A percentile compares a stretch with the other conserved stretches of the same genome.
These are phyloP conservation scores for Nesogale talazaci DNA, from an alignment of 2,113 vertebrate genomes.

Conservation along the genomic window DNA sequence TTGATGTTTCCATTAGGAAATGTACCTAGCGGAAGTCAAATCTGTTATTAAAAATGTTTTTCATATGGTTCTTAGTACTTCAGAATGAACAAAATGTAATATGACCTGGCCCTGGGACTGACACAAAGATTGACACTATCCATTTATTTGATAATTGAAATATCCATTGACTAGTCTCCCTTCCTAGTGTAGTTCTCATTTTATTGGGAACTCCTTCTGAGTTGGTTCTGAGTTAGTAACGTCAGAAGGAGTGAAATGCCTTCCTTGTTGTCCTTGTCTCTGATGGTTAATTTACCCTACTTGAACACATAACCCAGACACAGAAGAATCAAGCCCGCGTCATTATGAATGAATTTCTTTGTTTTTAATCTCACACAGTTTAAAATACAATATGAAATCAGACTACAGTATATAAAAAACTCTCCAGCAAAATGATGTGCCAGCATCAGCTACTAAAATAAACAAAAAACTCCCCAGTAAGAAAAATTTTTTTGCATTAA, in stretches of 20 bases:
- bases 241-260: accelerated
- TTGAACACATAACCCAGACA: not conserved
- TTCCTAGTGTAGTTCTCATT: not conserved
- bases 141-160: not conserved
- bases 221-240: not conserved
- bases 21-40: not conserved
- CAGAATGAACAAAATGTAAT: not conserved
- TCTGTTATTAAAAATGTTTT: not conserved
- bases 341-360: slow-evolving; percentile 87
- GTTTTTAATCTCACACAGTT: slow-evolving; percentile 96
- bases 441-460: slow-evolving; percentile 97
- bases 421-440: slow-evolving; percentile 99
- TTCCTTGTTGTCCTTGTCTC: not conserved
- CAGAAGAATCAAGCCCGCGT: slow-evolving; percentile 63
- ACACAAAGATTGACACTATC: not conserved
- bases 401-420: slow-evolving; percentile 99
- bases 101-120: not conserved
- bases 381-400: slow-evolving; percentile 99
- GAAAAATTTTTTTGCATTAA: slow-evolving; percentile 83
- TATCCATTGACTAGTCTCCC: not conserved
- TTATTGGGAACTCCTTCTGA: not conserved
- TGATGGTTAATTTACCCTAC: not conserved
- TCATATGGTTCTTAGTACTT: not conserved
- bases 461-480: slow-evolving; percentile 83
- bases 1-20: not conserved